Evolutionary conservation across 2,113 vertebrate species (phyloP).

Genomic region (Salvelinus namaycush): DNA sequence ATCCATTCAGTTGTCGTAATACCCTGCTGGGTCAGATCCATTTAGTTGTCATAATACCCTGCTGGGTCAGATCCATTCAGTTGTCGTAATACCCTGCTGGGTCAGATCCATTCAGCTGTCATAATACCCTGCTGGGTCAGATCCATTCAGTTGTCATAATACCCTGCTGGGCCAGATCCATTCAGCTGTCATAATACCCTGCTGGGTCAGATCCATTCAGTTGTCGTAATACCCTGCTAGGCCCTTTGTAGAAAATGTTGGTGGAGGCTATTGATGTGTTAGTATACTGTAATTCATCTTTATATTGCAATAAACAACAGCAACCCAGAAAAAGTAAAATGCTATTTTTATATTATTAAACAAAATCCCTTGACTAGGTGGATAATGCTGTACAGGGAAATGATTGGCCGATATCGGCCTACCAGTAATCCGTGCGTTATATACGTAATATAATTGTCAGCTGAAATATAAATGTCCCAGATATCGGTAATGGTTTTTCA

Average conservation of each 20-base stretch:
- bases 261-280: background rate
- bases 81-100: too few relatives aligned
- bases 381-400: too few relatives aligned
- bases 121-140: too few relatives aligned
- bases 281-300: background rate
- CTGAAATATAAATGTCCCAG: too few relatives aligned
- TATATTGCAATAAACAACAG: background rate
- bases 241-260: conserved; percentile 28
- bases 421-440: too few relatives aligned
- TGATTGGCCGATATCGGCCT: too few relatives aligned
- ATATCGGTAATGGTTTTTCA: too few relatives aligned
- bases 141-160: too few relatives aligned
- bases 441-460: too few relatives aligned
- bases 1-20: conserved; percentile 8
- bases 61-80: conserved; percentile 12
- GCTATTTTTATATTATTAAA: background rate
- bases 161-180: background rate
- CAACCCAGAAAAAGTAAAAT: background rate
- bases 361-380: background rate
- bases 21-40: background rate
- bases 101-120: conserved; percentile 11
- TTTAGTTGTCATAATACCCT: background rate
- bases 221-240: conserved; percentile 20
- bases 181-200: conserved; percentile 34
- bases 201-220: conserved; percentile 34